Evolutionary conservation across 1,140 invertebrate species (phyloP).

Genomic region (Phymastichus coffea): DNA sequence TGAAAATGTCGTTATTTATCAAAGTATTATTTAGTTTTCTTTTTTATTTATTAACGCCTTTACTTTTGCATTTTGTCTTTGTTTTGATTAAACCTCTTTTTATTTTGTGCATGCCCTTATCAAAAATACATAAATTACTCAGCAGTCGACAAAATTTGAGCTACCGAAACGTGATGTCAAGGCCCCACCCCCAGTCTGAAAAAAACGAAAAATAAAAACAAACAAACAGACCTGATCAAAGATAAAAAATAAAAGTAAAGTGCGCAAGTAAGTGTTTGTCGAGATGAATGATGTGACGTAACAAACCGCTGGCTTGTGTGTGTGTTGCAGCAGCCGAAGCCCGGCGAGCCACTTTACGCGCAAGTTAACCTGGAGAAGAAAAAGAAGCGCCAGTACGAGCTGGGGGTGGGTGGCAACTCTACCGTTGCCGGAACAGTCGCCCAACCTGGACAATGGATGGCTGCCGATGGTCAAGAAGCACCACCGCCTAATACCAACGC

Average conservation of each 20-base stretch:
- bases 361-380: constrained; percentile 81
- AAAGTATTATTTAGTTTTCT: constrained; percentile 4
- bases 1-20: constrained; percentile 20
- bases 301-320: no score
- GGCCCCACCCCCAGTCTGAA: constrained; percentile 11
- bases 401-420: constrained; percentile 48
- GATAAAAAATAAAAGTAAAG: constrained; percentile 31
- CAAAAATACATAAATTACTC: no score
- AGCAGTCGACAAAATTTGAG: not conserved
- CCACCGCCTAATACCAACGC: constrained; percentile 48
- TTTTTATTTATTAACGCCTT: no score
- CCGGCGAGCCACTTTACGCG: constrained; percentile 74
- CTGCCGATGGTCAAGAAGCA: constrained; percentile 47
- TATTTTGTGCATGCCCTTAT: no score
- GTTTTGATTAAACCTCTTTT: no score
- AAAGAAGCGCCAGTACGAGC: constrained; percentile 65
- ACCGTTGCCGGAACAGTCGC: constrained; percentile 33
- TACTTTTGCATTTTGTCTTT: constrained; percentile 17
- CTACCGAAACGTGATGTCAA: not conserved
- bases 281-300: no score
- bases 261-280: constrained; percentile 19
- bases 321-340: constrained; percentile 63
- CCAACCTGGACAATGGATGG: constrained; percentile 44
- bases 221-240: constrained; percentile 4
- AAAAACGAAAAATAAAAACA: constrained; percentile 19